Evolutionary conservation across 2,113 vertebrate species (phyloP).

Genomic region (Peromyscus leucopus): DNA sequence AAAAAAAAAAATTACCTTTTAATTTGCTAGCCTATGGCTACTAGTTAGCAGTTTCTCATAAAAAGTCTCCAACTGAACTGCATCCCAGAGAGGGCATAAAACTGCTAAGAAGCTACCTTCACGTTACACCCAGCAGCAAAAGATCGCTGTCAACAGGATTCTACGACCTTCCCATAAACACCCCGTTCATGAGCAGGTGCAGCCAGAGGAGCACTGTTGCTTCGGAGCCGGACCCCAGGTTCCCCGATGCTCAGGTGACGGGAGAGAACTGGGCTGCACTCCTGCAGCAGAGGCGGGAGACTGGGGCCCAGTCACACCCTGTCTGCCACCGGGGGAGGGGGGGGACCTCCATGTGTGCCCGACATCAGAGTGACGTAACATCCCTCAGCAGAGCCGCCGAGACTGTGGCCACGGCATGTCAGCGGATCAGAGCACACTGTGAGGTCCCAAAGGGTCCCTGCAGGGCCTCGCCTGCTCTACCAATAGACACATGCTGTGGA

Average conservation of each 20-base stretch:
- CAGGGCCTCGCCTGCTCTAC: too few relatives aligned
- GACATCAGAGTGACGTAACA: rapidly evolving
- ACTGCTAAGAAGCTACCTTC: constrained; percentile 1
- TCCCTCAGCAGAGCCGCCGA: background rate
- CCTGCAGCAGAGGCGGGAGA: background rate
- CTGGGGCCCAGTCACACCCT: background rate
- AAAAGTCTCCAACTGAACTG: background rate
- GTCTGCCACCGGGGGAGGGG: background rate
- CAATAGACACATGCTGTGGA: background rate
- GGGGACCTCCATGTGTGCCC: background rate
- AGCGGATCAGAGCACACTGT: too few relatives aligned
- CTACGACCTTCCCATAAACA: background rate
- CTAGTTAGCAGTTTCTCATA: background rate
- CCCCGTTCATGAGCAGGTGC: background rate
- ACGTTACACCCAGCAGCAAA: background rate
- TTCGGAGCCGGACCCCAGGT: background rate
- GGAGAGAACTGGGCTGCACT: background rate
- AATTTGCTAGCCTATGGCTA: background rate
- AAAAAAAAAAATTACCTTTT: background rate
- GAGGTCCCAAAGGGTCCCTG: background rate
- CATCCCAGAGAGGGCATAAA: constrained; percentile 1
- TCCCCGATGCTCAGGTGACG: background rate
- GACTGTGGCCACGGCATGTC: rapidly evolving
- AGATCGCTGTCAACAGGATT: background rate
- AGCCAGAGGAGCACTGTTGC: rapidly evolving